phyloP scores from a whole-genome alignment of 2,113 vertebrate genomes.

The Misgurnus mizolepis region DNA sequence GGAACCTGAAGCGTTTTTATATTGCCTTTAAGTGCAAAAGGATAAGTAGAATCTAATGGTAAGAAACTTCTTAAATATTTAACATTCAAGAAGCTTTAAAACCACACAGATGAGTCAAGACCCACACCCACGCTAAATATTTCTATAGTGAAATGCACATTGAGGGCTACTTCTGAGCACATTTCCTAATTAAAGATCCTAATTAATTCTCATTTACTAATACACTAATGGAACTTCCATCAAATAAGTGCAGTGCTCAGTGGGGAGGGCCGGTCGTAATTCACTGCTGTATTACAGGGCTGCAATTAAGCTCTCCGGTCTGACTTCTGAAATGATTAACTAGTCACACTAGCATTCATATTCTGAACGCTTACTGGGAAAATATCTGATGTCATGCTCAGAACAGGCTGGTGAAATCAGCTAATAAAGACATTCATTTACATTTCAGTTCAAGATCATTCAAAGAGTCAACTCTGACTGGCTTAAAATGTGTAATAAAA shows the following conservation, averaged over 20 bases:
- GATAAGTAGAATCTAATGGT: background rate
- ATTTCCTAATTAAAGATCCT: slow-evolving; percentile 62
- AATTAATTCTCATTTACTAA: slow-evolving; percentile 73
- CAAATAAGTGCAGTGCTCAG: slow-evolving; percentile 57
- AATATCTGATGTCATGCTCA: background rate
- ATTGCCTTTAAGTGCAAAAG: background rate
- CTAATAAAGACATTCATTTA: background rate
- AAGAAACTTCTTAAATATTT: background rate
- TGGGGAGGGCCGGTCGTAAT: slow-evolving; percentile 44
- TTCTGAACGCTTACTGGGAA: slow-evolving; percentile 11
- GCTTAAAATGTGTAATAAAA: background rate
- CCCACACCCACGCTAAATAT: too few relatives aligned
- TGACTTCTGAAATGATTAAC: slow-evolving; percentile 64
- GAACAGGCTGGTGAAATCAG: slow-evolving; percentile 13
- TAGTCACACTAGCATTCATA: slow-evolving; percentile 56
- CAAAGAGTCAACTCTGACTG: background rate
- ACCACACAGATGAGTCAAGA: background rate
- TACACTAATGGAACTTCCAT: slow-evolving; percentile 62
- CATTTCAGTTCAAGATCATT: background rate
- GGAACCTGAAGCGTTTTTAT: background rate
- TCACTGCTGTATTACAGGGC: slow-evolving; percentile 42
- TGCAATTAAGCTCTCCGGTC: slow-evolving; percentile 61
- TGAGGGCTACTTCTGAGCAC: slow-evolving; percentile 27
- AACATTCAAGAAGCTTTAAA: background rate
- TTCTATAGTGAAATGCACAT: background rate